A percentile compares a stretch with the other conserved stretches of the same genome.
phyloP scores from a whole-genome alignment of 1,140 invertebrate genomes.

The Heliconius congener region DNA sequence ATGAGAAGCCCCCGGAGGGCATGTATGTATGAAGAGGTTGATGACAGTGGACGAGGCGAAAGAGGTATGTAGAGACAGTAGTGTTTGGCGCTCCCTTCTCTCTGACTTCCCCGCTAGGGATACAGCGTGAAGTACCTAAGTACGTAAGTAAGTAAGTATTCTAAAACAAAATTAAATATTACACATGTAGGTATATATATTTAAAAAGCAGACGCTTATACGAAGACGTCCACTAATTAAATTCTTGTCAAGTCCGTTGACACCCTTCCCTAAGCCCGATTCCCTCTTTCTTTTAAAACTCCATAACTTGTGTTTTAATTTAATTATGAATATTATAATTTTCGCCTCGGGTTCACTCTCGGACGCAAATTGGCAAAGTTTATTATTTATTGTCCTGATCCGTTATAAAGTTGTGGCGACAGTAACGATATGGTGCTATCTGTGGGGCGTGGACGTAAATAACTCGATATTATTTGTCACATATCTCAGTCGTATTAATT shows the following conservation, averaged over 20 bases:
- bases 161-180: background rate
- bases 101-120: too few relatives aligned
- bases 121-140: too few relatives aligned
- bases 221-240: constrained; percentile 57
- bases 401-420: constrained; percentile 53
- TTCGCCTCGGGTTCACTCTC: constrained; percentile 53
- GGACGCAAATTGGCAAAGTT: constrained; percentile 71
- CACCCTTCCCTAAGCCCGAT: constrained; percentile 58
- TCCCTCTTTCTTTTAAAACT: constrained; percentile 72
- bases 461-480: constrained; percentile 26
- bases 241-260: constrained; percentile 63
- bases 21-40: too few relatives aligned
- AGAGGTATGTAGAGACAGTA: too few relatives aligned
- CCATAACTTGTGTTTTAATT: constrained; percentile 75
- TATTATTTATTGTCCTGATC: constrained; percentile 68
- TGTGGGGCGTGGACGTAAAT: constrained; percentile 25
- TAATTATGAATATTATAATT: constrained; percentile 74
- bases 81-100: too few relatives aligned
- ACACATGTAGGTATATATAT: constrained; percentile 1
- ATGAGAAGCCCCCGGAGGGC: too few relatives aligned
- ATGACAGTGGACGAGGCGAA: too few relatives aligned
- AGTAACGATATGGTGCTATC: constrained; percentile 47
- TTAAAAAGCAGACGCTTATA: constrained; percentile 10
- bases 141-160: too few relatives aligned
- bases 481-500: constrained; percentile 10